Base-by-base conservation (phyloP, 2,113 vertebrate species). In the Corvus moneduloides region DNA sequence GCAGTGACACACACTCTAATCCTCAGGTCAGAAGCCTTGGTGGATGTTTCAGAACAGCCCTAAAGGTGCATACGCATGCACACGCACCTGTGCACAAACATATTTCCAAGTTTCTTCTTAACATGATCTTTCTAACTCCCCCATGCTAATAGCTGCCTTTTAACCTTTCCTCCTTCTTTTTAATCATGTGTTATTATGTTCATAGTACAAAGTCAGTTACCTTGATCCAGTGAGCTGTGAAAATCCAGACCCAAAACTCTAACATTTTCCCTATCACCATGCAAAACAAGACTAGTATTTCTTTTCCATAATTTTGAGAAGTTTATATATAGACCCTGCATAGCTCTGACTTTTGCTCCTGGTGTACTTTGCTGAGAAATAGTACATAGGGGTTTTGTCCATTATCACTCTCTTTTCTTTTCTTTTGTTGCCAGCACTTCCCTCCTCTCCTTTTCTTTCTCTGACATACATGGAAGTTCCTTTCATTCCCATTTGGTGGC, bases 401-500 rank as follows among this genome's bases (percentile, higher is more conserved):
- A 62, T 94, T 85, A 77, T 51, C 58, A 59, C 19, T 58, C 12
- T 51, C 26, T 87, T 64, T 76, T 54, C 28, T 77, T 71, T 63
- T 78, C 39, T 82, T 81, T 54, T 82, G 28, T 28, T 59, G 56
- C 12, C 35, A 51, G 14, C 83, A 51, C 28, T 64, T 73, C 46
- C 41, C 39, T 22, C 15, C 19, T 14, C 24, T 48, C 17, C n/a
- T 63, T 82, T 84, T 77, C 59, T 81, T 90, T 81, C 41, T 59
- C 54, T 76, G 37, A 18, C n/a, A 62, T n/a, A 54, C 30, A 59
- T 35, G 48, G 37, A 89, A 85, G 52, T 63, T 39, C 43, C n/a
- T 94, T 93, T 91, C 79, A 80, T 77, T 63, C 51, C 59, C 59
- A 74, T 80, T 86, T 87, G 52, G 48, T 88, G 44, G 44, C 26